These are phyloP conservation scores for Pseudochirops corinnae DNA, from an alignment of 2,797 vertebrate genomes.

Conservation along the genomic window DNA sequence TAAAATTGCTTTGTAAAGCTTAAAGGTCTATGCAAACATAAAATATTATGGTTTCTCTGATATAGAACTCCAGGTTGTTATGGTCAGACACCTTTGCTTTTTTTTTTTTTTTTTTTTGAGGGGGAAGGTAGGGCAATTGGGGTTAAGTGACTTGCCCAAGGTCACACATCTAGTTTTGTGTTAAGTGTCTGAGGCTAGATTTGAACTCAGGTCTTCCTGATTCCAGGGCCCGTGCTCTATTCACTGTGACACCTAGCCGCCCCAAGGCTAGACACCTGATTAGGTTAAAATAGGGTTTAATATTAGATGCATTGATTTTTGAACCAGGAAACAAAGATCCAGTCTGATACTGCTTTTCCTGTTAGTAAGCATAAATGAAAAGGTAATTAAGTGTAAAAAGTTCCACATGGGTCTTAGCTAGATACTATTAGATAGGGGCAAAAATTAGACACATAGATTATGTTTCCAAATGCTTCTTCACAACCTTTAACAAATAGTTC, in stretches of 20 bases:
- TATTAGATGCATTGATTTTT: background rate
- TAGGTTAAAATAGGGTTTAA: background rate
- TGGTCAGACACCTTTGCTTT: background rate
- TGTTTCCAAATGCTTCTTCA: background rate
- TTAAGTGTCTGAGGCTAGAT: too few relatives aligned
- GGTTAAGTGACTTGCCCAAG: too few relatives aligned
- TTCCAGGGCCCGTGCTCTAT: too few relatives aligned
- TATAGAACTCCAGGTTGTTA: background rate
- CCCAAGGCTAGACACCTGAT: background rate
- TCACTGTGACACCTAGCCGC: too few relatives aligned
- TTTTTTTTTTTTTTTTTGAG: too few relatives aligned
- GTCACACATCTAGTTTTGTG: too few relatives aligned
- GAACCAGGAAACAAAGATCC: background rate
- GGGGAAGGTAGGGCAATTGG: too few relatives aligned
- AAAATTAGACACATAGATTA: background rate
- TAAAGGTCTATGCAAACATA: background rate
- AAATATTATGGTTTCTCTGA: background rate
- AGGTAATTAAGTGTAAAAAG: background rate
- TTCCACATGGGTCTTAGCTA: background rate
- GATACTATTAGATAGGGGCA: background rate
- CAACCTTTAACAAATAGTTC: background rate
- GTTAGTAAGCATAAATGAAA: background rate
- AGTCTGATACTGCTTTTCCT: background rate
- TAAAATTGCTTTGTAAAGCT: background rate
- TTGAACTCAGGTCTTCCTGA: too few relatives aligned